Evolutionary conservation across 1,140 invertebrate species (phyloP).

Genomic region (Drosophila elegans): DNA sequence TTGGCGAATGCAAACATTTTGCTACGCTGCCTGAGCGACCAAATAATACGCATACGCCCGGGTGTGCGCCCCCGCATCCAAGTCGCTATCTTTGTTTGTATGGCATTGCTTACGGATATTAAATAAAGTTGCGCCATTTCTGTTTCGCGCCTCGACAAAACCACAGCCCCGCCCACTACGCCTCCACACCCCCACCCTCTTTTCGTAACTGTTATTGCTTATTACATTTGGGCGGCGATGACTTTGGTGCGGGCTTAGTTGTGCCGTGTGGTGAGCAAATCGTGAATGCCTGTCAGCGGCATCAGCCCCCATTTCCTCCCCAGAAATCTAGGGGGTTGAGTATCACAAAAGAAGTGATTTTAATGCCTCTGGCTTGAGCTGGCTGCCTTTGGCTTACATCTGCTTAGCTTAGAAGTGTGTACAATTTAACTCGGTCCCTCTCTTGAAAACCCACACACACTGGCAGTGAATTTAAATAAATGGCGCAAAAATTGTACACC

Average conservation of each 20-base stretch:
- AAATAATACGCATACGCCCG: slow-evolving; percentile 67
- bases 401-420: slow-evolving; percentile 34
- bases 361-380: slow-evolving; percentile 51
- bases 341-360: slow-evolving; percentile 62
- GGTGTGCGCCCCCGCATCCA: neutral
- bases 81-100: slow-evolving; percentile 39
- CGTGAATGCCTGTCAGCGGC: slow-evolving; percentile 46
- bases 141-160: slow-evolving; percentile 70
- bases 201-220: slow-evolving; percentile 69
- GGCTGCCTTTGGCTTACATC: slow-evolving; percentile 45
- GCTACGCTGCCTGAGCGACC: slow-evolving; percentile 39
- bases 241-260: slow-evolving; percentile 39
- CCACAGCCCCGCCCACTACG: slow-evolving; percentile 25
- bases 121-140: slow-evolving; percentile 81
- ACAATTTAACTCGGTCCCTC: slow-evolving; percentile 9
- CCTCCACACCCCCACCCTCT: neutral
- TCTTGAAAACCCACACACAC: neutral
- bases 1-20: slow-evolving; percentile 79
- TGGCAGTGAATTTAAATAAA: slow-evolving; percentile 72
- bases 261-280: slow-evolving; percentile 54
- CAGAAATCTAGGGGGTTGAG: slow-evolving; percentile 9
- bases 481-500: slow-evolving; percentile 64
- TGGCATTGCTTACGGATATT: slow-evolving; percentile 64
- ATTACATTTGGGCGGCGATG: slow-evolving; percentile 51
- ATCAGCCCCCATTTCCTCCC: slow-evolving; percentile 13